Evolutionary conservation across 35 echinoderm and acorn worm genomes (phyloP).

Genomic region (Patiria miniata): DNA sequence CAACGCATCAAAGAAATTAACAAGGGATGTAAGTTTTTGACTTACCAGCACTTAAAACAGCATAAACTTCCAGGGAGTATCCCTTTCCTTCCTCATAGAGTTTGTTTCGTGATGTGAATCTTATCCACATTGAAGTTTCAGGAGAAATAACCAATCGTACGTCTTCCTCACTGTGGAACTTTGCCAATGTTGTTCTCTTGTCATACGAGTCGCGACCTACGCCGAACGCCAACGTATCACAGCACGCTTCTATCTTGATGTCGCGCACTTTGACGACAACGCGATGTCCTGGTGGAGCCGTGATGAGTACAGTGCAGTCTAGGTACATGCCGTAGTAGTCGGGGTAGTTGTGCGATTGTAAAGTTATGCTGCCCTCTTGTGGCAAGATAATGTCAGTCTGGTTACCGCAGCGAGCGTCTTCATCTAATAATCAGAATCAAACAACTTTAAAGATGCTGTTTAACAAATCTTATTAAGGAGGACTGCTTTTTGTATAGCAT

Average conservation of each 20-base stretch:
- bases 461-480: too few species aligned
- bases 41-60: background rate
- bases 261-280: slow-evolving; percentile 15
- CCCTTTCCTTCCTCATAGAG: background rate
- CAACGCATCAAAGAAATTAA: too few species aligned
- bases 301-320: slow-evolving; percentile 16
- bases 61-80: background rate
- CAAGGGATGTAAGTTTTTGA: background rate
- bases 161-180: background rate
- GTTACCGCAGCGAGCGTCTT: slow-evolving; percentile 11
- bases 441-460: too few species aligned
- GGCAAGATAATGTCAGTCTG: background rate
- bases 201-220: background rate
- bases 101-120: background rate
- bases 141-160: background rate
- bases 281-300: background rate
- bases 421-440: background rate
- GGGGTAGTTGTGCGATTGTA: slow-evolving; percentile 37
- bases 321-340: background rate
- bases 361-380: background rate
- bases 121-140: background rate
- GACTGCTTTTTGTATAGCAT: too few species aligned
- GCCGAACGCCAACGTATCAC: slow-evolving; percentile 25
- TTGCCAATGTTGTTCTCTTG: background rate
- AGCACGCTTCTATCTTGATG: background rate